Percentiles rank a stretch among this genome's conserved stretches.
Conservation (phyloP, 2,888 invertebrate species). For the Odontothrips loti region DNA sequence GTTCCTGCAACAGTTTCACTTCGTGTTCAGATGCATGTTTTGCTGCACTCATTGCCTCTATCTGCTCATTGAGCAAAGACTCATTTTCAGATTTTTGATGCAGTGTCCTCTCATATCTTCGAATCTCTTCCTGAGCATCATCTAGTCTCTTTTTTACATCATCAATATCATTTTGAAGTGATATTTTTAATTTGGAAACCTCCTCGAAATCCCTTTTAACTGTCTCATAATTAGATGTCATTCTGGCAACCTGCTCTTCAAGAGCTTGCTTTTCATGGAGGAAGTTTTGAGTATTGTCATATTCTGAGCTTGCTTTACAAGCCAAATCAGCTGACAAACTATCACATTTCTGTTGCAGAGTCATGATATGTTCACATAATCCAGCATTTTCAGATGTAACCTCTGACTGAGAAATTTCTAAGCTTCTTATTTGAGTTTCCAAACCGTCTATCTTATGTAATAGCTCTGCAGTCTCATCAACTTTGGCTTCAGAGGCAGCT, state of each 20-base stretch:
- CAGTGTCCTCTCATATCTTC: slow-evolving; percentile 30
- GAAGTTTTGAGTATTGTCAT: slow-evolving; percentile 15
- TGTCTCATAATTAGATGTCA: neutral
- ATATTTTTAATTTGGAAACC: neutral
- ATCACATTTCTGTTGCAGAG: neutral
- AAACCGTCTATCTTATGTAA: neutral
- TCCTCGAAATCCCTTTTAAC: neutral
- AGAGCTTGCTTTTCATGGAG: slow-evolving; percentile 6
- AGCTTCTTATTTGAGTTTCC: neutral
- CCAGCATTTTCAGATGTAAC: neutral
- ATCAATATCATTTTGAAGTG: slow-evolving; percentile 28
- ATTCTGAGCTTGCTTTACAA: slow-evolving; percentile 15
- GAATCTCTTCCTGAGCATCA: slow-evolving; percentile 31
- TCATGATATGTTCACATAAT: neutral
- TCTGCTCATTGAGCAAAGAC: slow-evolving; percentile 28
- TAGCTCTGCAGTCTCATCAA: neutral
- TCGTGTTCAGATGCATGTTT: slow-evolving; percentile 42
- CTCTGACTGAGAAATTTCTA: neutral
- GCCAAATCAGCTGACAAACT: slow-evolving; percentile 7
- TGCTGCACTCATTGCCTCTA: slow-evolving; percentile 26
- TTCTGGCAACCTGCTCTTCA: neutral
- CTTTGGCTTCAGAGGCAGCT: neutral
- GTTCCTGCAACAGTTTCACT: slow-evolving; percentile 35
- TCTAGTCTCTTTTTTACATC: slow-evolving; percentile 29
- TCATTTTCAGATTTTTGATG: slow-evolving; percentile 44